phyloP scores from a whole-genome alignment of 2,888 invertebrate species.

The Argyra leucocephala region DNA sequence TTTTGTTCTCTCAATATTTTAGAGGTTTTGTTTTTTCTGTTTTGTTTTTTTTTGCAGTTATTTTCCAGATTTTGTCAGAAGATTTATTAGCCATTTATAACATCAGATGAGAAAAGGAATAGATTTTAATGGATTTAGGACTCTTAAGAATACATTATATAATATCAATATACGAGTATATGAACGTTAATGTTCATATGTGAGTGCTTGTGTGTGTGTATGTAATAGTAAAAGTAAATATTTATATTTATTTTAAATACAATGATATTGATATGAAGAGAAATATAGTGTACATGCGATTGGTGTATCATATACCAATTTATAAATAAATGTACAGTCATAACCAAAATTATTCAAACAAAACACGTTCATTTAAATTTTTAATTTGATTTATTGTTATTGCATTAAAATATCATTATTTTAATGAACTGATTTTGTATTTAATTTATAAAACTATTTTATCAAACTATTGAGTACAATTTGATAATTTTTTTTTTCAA shows the following conservation, averaged over 20 bases:
- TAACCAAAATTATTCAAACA: too few relatives aligned
- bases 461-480: too few relatives aligned
- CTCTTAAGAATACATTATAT: background rate
- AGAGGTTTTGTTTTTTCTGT: background rate
- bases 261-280: background rate
- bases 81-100: conserved; percentile 3
- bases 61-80: background rate
- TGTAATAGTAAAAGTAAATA: too few relatives aligned
- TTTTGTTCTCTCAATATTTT: background rate
- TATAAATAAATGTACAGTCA: too few relatives aligned
- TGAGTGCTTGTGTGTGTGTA: too few relatives aligned
- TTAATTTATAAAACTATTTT: too few relatives aligned
- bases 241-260: background rate
- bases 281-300: background rate
- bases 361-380: too few relatives aligned
- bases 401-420: too few relatives aligned
- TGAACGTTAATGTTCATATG: background rate
- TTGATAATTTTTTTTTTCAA: too few relatives aligned
- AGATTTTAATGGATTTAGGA: conserved; percentile 1
- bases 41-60: conserved; percentile 3
- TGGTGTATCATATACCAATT: background rate
- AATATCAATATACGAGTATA: background rate
- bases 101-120: conserved; percentile 2
- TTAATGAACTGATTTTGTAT: too few relatives aligned
- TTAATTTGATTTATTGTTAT: too few relatives aligned